Conservation (phyloP, 2,888 invertebrate genomes). For the Teinopalpus imperialis region DNA sequence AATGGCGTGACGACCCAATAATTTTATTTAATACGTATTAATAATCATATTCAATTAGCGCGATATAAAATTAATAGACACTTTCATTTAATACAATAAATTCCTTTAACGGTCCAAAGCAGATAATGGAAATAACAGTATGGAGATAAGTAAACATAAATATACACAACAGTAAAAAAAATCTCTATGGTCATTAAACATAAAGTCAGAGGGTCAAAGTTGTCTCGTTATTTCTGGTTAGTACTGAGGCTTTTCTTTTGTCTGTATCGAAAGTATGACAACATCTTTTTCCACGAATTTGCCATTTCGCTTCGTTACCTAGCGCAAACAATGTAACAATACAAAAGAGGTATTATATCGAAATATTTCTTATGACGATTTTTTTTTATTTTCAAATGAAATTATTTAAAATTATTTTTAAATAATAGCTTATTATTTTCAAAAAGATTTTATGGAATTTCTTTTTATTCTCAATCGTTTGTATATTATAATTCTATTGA, state of each 20-base stretch:
- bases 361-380: slow-evolving; percentile 7
- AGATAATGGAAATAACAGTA: slow-evolving; percentile 10
- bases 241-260: slow-evolving; percentile 11
- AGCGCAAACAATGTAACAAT: not conserved
- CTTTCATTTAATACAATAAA: slow-evolving; percentile 2
- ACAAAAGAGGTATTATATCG: slow-evolving; percentile 14
- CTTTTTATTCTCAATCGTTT: slow-evolving; percentile 4
- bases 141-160: not conserved
- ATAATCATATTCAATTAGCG: too few relatives aligned
- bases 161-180: slow-evolving; percentile 2
- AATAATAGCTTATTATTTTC: not conserved
- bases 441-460: slow-evolving; percentile 8
- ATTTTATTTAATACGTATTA: too few relatives aligned
- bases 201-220: slow-evolving; percentile 13
- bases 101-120: slow-evolving; percentile 1
- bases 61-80: slow-evolving; percentile 8
- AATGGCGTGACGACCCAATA: too few relatives aligned
- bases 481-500: not conserved
- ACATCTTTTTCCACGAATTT: slow-evolving; percentile 18
- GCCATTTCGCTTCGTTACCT: slow-evolving; percentile 4
- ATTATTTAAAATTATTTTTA: too few relatives aligned
- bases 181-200: slow-evolving; percentile 1
- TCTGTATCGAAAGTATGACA: slow-evolving; percentile 11
- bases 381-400: too few relatives aligned
- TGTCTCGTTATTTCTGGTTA: slow-evolving; percentile 1